Percentiles rank a stretch among this genome's conserved stretches.
Conservation (phyloP, 2,888 invertebrate genomes). For the Anthophora plumipes region DNA sequence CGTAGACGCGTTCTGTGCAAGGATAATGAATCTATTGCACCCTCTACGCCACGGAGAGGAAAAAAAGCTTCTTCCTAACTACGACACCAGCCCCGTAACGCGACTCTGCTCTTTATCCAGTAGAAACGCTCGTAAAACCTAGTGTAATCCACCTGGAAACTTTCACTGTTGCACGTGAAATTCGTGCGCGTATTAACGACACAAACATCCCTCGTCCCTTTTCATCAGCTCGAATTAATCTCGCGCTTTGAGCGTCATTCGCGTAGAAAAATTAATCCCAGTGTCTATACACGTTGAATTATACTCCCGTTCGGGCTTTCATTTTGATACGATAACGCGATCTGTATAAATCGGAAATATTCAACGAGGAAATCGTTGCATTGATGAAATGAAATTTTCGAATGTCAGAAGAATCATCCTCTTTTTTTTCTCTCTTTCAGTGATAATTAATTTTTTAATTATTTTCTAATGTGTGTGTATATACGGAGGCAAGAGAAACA, state of each 20-base stretch:
- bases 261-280: neutral
- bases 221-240: neutral
- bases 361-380: neutral
- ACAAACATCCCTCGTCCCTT: neutral
- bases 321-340: neutral
- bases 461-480: neutral
- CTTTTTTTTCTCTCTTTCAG: no score
- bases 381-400: neutral
- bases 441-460: no score
- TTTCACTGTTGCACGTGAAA: neutral
- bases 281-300: neutral
- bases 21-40: slow-evolving; percentile 54
- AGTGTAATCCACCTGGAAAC: no score
- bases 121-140: neutral
- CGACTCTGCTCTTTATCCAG: neutral
- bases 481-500: neutral
- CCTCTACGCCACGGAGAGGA: neutral
- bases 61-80: neutral
- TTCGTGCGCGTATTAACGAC: no score
- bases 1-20: slow-evolving; percentile 25
- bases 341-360: slow-evolving; percentile 1
- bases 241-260: neutral
- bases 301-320: neutral
- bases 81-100: neutral
- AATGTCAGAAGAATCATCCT: no score